phyloP scores from a whole-genome alignment of 2,797 vertebrate genomes.

The Catamblyrhynchus diadema region DNA sequence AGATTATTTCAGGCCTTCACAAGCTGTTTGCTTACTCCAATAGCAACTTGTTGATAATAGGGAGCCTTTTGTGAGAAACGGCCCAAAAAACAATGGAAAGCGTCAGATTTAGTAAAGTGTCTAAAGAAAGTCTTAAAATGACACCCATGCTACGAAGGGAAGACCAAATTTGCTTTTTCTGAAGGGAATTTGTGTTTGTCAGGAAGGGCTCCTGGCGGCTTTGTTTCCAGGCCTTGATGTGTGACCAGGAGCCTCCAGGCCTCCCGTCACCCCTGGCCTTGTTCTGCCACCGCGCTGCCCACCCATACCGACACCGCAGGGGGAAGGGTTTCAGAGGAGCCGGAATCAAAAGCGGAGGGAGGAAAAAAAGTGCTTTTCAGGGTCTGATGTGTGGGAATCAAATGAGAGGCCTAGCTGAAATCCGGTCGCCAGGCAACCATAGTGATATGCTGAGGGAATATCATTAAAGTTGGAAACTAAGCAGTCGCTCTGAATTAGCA shows the following conservation, averaged over 20 bases:
- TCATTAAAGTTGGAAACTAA: slow-evolving; percentile 98
- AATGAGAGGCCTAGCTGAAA: slow-evolving; percentile 98
- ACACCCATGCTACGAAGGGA: slow-evolving; percentile 78
- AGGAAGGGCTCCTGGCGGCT: slow-evolving; percentile 88
- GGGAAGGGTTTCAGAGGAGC: slow-evolving; percentile 96
- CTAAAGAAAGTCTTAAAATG: slow-evolving; percentile 78
- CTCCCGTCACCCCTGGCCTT: slow-evolving; percentile 84
- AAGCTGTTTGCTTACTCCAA: slow-evolving; percentile 72
- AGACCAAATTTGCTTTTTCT: slow-evolving; percentile 87
- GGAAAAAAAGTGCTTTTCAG: slow-evolving; percentile 97
- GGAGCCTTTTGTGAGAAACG: slow-evolving; percentile 70
- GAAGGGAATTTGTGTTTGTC: slow-evolving; percentile 89
- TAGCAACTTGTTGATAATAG: slow-evolving; percentile 80
- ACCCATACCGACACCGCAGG: slow-evolving; percentile 97
- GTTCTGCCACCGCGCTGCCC: slow-evolving; percentile 89
- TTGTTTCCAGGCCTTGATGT: slow-evolving; percentile 99
- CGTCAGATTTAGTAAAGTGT: slow-evolving; percentile 82
- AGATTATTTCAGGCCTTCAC: slow-evolving; percentile 70
- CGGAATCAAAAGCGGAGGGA: slow-evolving; percentile 97
- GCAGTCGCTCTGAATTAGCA: slow-evolving; percentile 88
- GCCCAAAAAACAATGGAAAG: slow-evolving; percentile 72
- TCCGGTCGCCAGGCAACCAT: slow-evolving; percentile 98
- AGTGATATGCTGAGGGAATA: slow-evolving; percentile 96
- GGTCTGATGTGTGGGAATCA: slow-evolving; percentile 99
- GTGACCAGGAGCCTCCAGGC: slow-evolving; percentile 90